Evolutionary conservation across 2,888 invertebrate species (phyloP).

Genomic region (Campoplex nolae): DNA sequence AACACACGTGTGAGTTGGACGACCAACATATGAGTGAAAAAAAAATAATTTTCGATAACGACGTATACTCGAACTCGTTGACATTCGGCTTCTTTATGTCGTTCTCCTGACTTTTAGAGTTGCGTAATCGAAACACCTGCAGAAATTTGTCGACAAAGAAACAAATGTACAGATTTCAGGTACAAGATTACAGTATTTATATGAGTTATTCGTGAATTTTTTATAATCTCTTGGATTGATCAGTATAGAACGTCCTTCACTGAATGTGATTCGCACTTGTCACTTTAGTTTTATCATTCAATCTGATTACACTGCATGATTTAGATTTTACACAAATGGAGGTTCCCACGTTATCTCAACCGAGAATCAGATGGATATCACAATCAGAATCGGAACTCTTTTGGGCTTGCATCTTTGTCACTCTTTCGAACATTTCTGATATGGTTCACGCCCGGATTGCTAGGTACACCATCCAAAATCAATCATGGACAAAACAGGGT

Average conservation of each 20-base stretch:
- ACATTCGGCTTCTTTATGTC: background rate
- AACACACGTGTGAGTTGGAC: background rate
- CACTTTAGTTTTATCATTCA: background rate
- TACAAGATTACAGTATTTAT: background rate
- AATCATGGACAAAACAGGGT: slow-evolving; percentile 36
- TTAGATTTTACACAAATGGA: background rate
- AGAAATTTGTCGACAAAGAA: background rate
- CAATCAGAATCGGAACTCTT: background rate
- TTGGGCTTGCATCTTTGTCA: slow-evolving; percentile 4
- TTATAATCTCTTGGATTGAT: background rate
- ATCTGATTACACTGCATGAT: background rate
- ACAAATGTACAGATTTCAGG: background rate
- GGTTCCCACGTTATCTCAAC: background rate
- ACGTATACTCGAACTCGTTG: too few relatives aligned
- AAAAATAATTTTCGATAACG: background rate
- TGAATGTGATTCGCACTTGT: background rate
- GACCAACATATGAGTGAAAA: background rate
- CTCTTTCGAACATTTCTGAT: slow-evolving; percentile 22
- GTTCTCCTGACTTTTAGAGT: background rate
- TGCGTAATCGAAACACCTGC: background rate
- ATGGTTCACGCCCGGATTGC: slow-evolving; percentile 23
- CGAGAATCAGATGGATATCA: background rate
- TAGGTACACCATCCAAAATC: slow-evolving; percentile 41
- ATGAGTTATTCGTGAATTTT: background rate
- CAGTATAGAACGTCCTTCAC: background rate